Evolutionary conservation across 2,113 vertebrate genomes (phyloP), one percentile per base, ranked within the genome.

Genomic region (Raja brachyura): DNA sequence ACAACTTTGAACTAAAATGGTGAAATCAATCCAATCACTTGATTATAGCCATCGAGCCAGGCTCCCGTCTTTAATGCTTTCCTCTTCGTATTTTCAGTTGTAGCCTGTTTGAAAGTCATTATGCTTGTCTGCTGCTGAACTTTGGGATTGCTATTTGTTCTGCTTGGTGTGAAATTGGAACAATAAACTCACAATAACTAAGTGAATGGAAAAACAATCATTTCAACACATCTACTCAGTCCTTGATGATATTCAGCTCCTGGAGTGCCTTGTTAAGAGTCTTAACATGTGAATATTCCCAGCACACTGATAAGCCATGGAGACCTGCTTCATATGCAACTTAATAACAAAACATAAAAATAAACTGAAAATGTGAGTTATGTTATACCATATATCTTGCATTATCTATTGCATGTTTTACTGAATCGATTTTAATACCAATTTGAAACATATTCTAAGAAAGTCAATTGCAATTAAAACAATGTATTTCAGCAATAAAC

Each of bases 171-270:
- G 31, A 90, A 90, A 90, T 68, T 66, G 61, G 7, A 66, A 90
- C 28, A 90, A 90, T 68, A 33, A 68, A 28, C 63, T 68, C 85
- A 88, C 16, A 88, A 63, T 63, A 28, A 31, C 59, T 63, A 88
- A 39, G 61, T 39, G 56, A 90, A 90, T 90, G 16, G 86, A 90
- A 90, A 90, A 90, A 16, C 86, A 90, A 90, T 68, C 68, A 90
- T 68, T 68, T 5, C 31, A 90, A n/a, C 86, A 90, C 59, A 33
- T 68, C 63, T 90, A 90, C 39, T 90, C 16, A 68, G 14, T 90
- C 59, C 86, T 66, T 68, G 63, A 90, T 90, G n/a, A 20, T 16
- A 90, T 33, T 68, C 16, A 18, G 63, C 63, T 90, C 56, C 56
- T 90, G 61, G 31, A 68, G 63, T 68, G 63, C 86, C 59, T 90